Evolutionary conservation across 2,797 vertebrate genomes (phyloP).

Genomic region (Pangasius sanitwongsei): DNA sequence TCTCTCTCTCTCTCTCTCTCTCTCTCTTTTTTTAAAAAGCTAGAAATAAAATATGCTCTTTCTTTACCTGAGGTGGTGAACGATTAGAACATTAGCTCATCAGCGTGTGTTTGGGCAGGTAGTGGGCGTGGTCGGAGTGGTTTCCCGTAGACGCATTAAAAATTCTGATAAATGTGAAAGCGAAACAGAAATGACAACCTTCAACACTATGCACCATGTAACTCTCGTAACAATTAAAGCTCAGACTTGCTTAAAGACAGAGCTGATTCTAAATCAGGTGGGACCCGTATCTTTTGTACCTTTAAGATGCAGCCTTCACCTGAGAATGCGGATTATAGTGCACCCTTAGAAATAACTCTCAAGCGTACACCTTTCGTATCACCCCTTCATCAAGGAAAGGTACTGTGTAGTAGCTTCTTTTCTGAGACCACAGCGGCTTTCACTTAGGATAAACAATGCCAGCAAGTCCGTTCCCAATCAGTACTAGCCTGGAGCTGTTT

Average conservation of each 20-base stretch:
- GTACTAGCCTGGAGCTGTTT: constrained; percentile 8
- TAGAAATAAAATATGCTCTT: background rate
- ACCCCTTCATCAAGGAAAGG: background rate
- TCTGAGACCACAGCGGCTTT: background rate
- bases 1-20: background rate
- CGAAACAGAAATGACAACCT: constrained; percentile 24
- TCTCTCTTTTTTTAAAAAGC: no score
- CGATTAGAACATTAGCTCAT: background rate
- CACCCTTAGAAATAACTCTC: background rate
- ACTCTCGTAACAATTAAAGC: background rate
- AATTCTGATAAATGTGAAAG: background rate
- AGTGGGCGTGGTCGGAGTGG: background rate
- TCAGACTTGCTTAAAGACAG: background rate
- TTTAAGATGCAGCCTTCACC: background rate
- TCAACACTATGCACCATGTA: background rate
- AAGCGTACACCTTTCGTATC: background rate
- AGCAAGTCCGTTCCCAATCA: background rate
- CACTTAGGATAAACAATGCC: constrained; percentile 30
- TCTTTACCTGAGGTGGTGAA: background rate
- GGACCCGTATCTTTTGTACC: background rate
- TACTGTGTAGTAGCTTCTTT: no score
- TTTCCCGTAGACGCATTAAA: background rate
- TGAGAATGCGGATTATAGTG: background rate
- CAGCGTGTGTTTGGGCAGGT: background rate
- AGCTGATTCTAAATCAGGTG: background rate